phyloP scores from a whole-genome alignment of 2,113 vertebrate species.

The Pelusios castaneus region DNA sequence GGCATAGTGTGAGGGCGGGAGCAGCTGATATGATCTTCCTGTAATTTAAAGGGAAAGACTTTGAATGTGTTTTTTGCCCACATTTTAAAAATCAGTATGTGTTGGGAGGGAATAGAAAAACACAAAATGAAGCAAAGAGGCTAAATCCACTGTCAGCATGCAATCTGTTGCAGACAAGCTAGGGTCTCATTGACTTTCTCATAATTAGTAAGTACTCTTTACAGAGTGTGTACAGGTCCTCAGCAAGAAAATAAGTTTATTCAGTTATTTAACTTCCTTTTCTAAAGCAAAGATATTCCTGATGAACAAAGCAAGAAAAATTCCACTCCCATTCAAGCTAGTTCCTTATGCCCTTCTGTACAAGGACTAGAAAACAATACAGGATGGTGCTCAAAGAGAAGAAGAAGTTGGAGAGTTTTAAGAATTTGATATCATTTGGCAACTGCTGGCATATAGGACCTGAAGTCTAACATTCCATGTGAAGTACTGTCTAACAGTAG shows the following conservation, averaged over 20 bases:
- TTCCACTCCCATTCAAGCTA: not conserved
- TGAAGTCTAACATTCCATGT: not conserved
- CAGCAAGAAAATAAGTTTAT: not conserved
- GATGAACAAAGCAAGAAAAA: not conserved
- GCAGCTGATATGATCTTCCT: not conserved
- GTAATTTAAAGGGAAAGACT: not conserved
- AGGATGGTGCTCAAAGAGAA: not conserved
- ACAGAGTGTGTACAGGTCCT: not conserved
- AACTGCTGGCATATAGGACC: not conserved
- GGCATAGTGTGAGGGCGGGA: not conserved
- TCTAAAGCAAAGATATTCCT: not conserved
- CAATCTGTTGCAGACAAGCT: not conserved
- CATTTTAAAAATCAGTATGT: not conserved
- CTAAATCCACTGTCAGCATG: not conserved
- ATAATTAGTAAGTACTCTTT: not conserved
- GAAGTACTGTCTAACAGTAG: not conserved
- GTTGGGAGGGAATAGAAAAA: not conserved
- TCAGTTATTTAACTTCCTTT: not conserved
- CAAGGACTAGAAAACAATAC: not conserved
- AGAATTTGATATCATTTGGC: not conserved
- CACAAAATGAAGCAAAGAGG: not conserved
- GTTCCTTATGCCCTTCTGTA: not conserved
- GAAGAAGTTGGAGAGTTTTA: not conserved
- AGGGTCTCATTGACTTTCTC: not conserved
- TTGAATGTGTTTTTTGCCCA: not conserved